Evolutionary conservation across 2,797 vertebrate genomes (phyloP), one percentile per base, ranked within the genome.

Genomic region (Channa striata): DNA sequence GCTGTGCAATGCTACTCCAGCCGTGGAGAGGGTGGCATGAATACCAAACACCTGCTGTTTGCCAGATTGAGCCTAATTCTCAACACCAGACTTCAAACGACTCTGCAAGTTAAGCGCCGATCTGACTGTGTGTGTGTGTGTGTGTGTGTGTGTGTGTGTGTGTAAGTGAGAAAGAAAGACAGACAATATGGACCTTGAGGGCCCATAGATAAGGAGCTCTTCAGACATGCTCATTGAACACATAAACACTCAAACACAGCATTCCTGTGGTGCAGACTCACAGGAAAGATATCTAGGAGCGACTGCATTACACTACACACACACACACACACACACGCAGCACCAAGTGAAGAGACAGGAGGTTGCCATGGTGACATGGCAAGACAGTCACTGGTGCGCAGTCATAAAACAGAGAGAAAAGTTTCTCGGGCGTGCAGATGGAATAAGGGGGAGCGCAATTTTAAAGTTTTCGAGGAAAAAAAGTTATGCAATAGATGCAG

Each of bases 371-470:
- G 86, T 44, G 78, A 90, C 78, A 59, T 64, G 65, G 84, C 53
- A 19, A 79, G 81, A 87, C 60, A 78, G 68, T 62, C 59, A 59
- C 46, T 71, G 73, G 71, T 72, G 73, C 80, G 85, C 85, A 90
- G 84, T 90, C 83, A 83, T 85, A 76, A 90, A 90, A 91, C 82
- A 87, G 84, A 91, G 86, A 90, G 84, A 91, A 83, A 82, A 72
- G 80, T 82, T 78, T 77, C 59, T 82, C 14, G 52, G 77, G 75
- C 1, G 2, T 49, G 78, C 61, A 78, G 85, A 87, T 84, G 79
- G 59, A 43, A 19, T n/a, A 39, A 62, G 48, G 5, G 51, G 43
- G 58, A 70, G 54, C 40, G 64, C 59, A 62, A 47, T 81, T 42
- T 13, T 44, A 33, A 68, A 68, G 17, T 47, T 63, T 2, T 0